Conservation (phyloP, 2,797 vertebrate genomes). For the Fundulus diaphanus region DNA sequence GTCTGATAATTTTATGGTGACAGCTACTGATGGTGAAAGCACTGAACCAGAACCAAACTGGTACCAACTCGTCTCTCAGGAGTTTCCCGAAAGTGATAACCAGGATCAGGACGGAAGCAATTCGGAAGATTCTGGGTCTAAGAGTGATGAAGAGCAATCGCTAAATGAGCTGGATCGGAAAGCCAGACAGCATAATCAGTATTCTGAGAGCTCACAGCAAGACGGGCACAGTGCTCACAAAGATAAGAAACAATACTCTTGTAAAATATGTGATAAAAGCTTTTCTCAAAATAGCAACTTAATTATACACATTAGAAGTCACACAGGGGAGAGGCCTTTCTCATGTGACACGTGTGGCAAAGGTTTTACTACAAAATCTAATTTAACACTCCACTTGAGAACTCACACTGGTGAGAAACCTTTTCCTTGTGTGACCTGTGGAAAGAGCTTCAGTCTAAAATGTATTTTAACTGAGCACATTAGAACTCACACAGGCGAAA, state of each 20-base stretch:
- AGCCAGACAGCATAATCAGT: not conserved
- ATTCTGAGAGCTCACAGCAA: not conserved
- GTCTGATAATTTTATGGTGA: not conserved
- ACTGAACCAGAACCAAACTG: conserved; percentile 1
- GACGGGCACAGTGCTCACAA: not conserved
- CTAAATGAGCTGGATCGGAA: not conserved
- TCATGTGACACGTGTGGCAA: conserved; percentile 1
- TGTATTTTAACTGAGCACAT: conserved; percentile 5
- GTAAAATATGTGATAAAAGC: conserved; percentile 8
- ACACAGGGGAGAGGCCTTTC: conserved; percentile 10
- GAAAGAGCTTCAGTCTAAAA: conserved; percentile 7
- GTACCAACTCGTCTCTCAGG: not conserved
- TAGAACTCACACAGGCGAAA: conserved; percentile 1
- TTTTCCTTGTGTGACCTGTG: conserved; percentile 4
- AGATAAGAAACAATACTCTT: conserved; percentile 2
- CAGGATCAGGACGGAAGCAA: not conserved
- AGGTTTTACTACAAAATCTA: conserved; percentile 2
- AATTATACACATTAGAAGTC: conserved; percentile 8
- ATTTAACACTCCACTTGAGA: conserved; percentile 9
- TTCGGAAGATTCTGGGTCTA: not conserved
- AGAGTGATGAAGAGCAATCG: not conserved
- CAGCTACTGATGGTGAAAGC: not conserved
- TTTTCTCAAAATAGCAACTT: conserved; percentile 7
- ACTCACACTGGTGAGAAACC: conserved; percentile 5
- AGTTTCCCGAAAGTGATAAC: not conserved